Base-by-base conservation (phyloP, 2,888 invertebrate species). In the Euplexia lucipara region DNA sequence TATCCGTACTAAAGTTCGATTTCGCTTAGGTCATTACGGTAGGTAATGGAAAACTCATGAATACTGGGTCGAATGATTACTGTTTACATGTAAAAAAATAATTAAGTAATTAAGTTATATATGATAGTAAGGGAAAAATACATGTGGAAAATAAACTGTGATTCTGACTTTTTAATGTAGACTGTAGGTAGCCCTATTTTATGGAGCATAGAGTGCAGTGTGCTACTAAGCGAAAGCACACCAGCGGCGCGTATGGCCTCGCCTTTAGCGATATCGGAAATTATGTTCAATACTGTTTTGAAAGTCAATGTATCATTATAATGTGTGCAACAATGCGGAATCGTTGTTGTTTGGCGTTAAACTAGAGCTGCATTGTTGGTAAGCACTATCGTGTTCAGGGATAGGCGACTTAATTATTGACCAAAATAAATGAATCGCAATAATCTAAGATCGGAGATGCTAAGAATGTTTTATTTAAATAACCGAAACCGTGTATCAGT, bases 121-220 rank as follows among this genome's bases (percentile, higher is more conserved):
- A 88, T 88, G 87, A 88, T 87, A 84, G 86, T 89, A 90, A 90
- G 90, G 73, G 85, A 84, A 88, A 90, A 92, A 91, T 89, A 93
- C 93, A 94, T 91, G 89, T 93, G 94, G 91, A 94, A 94, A 95
- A 94, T 94, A 93, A 95, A 94, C 95, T 95, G 95, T 95, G 95
- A 95, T 95, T 95, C 95, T 95, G 95, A 94, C 93, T 93, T 93
- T 87, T 91, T 90, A 93, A 93, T 87, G 89, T 95, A 95, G 92
- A 91, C 89, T 92, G 87, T 92, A 94, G 90, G 88, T 95, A 93
- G 90, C 90, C 86, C 81, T 81, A 82, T 81, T 78, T 88, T 92
- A 91, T 87, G 91, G 86, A 89, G 88, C 89, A 89, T 86, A 84
- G 81, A 86, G 85, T 87, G 88, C 87, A 86, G 79, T 82, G 82